Percentiles rank a stretch among this genome's conserved stretches.
Conservation (phyloP, 2,888 invertebrate species). For the Drosophila robusta region DNA sequence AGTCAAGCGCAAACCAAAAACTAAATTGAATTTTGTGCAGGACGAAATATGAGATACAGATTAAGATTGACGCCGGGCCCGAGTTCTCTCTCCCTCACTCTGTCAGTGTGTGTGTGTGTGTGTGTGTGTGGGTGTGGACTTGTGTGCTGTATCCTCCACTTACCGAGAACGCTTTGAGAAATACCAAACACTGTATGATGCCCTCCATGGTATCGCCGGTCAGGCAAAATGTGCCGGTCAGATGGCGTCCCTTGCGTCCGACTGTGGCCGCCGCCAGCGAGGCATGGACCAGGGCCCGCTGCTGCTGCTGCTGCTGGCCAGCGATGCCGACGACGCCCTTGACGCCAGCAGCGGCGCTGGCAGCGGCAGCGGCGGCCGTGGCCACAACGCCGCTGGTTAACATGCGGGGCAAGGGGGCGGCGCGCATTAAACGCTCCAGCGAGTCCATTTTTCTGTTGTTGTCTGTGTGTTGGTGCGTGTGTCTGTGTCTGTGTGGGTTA, state of each 20-base stretch:
- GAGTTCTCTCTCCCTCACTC: constrained; percentile 7
- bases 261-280: constrained; percentile 89
- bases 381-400: constrained; percentile 85
- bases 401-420: constrained; percentile 89
- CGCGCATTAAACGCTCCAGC: constrained; percentile 91
- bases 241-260: constrained; percentile 92
- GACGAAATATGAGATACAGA: constrained; percentile 31
- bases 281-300: constrained; percentile 91
- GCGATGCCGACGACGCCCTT: constrained; percentile 51
- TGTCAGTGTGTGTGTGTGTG: neutral
- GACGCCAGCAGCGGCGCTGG: constrained; percentile 79
- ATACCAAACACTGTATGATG: constrained; percentile 96
- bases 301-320: constrained; percentile 70
- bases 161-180: constrained; percentile 97
- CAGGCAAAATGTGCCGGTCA: constrained; percentile 94
- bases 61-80: constrained; percentile 27
- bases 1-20: constrained; percentile 76
- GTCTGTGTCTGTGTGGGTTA: constrained; percentile 7
- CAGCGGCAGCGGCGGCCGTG: constrained; percentile 74
- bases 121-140: constrained; percentile 8
- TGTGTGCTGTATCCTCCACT: constrained; percentile 84
- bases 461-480: constrained; percentile 8
- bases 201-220: constrained; percentile 97
- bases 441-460: constrained; percentile 88
- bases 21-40: constrained; percentile 75